These are phyloP conservation scores for Callithrix jacchus DNA, from an alignment of 2,113 vertebrate species.

Conservation along the genomic window DNA sequence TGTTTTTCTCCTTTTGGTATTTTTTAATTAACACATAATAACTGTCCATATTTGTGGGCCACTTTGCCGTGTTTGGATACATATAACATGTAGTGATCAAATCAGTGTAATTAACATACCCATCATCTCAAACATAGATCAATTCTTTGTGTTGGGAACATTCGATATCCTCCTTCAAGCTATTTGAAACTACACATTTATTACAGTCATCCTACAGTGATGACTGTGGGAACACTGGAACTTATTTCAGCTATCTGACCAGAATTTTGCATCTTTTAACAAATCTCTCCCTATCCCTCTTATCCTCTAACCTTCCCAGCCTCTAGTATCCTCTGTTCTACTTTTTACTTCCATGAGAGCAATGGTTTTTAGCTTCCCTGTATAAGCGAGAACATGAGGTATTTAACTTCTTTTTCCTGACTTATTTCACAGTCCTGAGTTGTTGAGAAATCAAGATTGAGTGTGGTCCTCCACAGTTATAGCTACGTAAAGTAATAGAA, in stretches of 20 bases:
- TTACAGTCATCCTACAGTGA: not conserved
- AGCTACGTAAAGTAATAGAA: not conserved
- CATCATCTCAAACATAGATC: not conserved
- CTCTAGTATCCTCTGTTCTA: not conserved
- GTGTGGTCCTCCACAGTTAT: not conserved
- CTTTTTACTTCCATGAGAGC: not conserved
- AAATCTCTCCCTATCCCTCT: not conserved
- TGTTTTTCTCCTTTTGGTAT: not conserved
- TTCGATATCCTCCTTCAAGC: not conserved
- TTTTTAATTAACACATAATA: not conserved
- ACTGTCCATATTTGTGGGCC: not conserved
- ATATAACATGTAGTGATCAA: not conserved
- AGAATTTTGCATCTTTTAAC: not conserved
- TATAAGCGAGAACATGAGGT: not conserved
- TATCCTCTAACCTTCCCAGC: not conserved
- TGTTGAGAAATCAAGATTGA: not conserved
- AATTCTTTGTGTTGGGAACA: not conserved
- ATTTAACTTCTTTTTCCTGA: not conserved
- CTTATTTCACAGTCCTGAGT: not conserved
- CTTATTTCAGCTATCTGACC: not conserved
- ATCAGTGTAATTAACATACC: not conserved
- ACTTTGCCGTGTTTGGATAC: not conserved
- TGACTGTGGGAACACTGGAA: not conserved
- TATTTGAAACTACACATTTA: not conserved
- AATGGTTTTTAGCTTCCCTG: not conserved